phyloP scores from a whole-genome alignment of 1,140 invertebrate species.

The Aphidius ervi region DNA sequence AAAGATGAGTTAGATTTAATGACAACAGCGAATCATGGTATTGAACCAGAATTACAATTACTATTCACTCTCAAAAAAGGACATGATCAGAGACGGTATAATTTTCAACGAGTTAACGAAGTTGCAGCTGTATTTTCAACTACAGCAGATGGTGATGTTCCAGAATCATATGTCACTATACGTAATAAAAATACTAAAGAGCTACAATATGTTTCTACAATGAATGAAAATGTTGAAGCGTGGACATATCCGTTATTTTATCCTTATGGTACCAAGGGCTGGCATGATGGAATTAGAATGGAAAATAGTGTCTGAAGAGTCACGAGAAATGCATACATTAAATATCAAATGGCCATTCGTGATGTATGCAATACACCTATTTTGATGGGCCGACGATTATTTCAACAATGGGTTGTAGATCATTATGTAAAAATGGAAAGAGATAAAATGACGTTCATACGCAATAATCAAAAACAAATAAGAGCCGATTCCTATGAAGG shows the following conservation, averaged over 20 bases:
- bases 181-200: constrained; percentile 8
- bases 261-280: constrained; percentile 9
- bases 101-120: constrained; percentile 12
- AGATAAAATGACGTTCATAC: background rate
- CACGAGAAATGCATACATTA: constrained; percentile 8
- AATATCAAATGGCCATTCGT: constrained; percentile 14
- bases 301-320: constrained; percentile 3
- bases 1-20: background rate
- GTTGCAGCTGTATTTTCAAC: constrained; percentile 16
- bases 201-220: constrained; percentile 1
- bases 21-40: constrained; percentile 6
- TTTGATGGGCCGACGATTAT: constrained; percentile 4
- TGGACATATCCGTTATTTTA: constrained; percentile 17
- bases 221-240: constrained; percentile 13
- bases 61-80: constrained; percentile 5
- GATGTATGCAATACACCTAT: background rate
- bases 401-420: constrained; percentile 10
- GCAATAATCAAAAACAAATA: background rate
- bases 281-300: background rate
- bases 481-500: background rate
- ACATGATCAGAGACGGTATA: constrained; percentile 11
- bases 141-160: constrained; percentile 15
- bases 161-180: constrained; percentile 11
- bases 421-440: background rate
- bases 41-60: constrained; percentile 12